Conservation (phyloP, 2,797 vertebrate species). For the Phoxinus dragarum region DNA sequence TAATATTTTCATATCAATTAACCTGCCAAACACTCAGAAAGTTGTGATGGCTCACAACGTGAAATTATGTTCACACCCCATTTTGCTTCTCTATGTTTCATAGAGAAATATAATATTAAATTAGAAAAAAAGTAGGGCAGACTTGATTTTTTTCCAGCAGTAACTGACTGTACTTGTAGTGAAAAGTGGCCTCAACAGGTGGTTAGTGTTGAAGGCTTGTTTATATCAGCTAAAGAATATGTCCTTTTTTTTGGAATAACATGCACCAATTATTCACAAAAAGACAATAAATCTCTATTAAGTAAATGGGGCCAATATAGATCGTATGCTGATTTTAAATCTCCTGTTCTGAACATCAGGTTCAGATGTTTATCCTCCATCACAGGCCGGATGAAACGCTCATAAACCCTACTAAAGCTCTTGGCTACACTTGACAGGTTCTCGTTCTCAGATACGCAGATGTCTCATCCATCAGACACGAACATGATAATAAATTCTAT, state of each 20-base stretch:
- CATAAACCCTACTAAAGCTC: conserved; percentile 21
- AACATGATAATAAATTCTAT: background rate
- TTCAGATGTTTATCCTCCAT: background rate
- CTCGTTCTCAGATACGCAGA: conserved; percentile 35
- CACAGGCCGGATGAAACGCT: background rate
- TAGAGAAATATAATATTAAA: background rate
- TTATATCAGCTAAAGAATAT: background rate
- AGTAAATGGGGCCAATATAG: background rate
- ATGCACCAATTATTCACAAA: background rate
- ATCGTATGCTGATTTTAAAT: background rate
- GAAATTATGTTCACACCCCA: background rate
- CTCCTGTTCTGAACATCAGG: conserved; percentile 15
- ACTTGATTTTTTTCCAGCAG: background rate
- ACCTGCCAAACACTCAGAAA: too few relatives aligned
- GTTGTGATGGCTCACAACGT: too few relatives aligned
- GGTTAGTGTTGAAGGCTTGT: background rate
- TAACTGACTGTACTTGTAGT: background rate
- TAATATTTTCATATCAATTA: too few relatives aligned
- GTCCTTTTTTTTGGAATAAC: background rate
- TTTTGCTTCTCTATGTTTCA: background rate
- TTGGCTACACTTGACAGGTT: conserved; percentile 47
- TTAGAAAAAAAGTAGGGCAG: background rate
- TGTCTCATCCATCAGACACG: background rate
- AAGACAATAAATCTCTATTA: background rate
- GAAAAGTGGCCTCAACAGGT: background rate